phyloP scores from a whole-genome alignment of 1,140 invertebrate genomes.

The Pissodes strobi region DNA sequence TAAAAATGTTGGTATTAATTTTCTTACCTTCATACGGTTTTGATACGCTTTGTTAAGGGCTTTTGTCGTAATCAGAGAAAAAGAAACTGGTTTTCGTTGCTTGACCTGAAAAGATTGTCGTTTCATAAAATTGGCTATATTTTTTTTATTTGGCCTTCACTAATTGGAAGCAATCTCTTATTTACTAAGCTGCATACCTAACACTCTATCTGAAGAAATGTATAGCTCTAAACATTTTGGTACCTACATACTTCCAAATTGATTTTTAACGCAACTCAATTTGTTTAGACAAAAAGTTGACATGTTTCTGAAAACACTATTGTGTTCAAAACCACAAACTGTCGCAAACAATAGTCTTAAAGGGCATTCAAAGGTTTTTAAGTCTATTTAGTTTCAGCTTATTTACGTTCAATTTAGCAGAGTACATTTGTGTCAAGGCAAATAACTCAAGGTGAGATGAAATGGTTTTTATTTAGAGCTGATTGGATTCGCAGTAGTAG shows the following conservation, averaged over 20 bases:
- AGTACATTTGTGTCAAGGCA: slow-evolving; percentile 17
- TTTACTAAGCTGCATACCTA: no score
- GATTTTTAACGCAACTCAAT: slow-evolving; percentile 21
- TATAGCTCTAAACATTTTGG: no score
- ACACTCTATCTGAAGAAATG: no score
- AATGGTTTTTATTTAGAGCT: slow-evolving; percentile 1
- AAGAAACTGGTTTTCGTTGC: no score
- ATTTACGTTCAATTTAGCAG: slow-evolving; percentile 15
- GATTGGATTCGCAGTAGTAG: slow-evolving; percentile 13
- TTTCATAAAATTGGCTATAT: no score
- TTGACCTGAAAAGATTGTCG: no score
- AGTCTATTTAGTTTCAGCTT: slow-evolving; percentile 11
- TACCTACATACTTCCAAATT: slow-evolving; percentile 4
- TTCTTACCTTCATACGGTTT: no score
- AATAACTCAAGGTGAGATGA: slow-evolving; percentile 9
- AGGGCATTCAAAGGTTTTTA: slow-evolving; percentile 1
- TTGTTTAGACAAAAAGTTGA: slow-evolving; percentile 16
- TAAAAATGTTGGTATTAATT: no score
- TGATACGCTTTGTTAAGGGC: no score
- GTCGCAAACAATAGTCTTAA: slow-evolving; percentile 8
- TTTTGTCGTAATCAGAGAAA: no score
- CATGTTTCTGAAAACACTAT: slow-evolving; percentile 4
- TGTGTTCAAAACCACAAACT: slow-evolving; percentile 21
- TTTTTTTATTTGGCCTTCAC: no score
- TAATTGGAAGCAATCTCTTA: no score